Conservation (phyloP, 1,140 invertebrate genomes). For the Stratiolaelaps scimitus region DNA sequence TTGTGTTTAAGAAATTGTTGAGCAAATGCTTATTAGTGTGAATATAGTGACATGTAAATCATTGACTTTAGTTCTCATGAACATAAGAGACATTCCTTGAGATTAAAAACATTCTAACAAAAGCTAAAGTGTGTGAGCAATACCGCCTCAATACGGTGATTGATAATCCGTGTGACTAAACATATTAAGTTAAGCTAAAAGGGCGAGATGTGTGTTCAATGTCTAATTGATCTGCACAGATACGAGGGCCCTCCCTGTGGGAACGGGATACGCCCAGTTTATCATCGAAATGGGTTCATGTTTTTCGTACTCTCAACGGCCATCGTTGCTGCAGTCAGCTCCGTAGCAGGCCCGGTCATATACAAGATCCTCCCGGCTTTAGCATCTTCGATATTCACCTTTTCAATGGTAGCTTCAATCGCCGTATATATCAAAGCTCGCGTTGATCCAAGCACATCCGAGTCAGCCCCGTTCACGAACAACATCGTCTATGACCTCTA, state of each 20-base stretch:
- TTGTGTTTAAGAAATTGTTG: too few species aligned
- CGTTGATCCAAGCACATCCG: neutral
- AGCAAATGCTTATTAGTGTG: too few species aligned
- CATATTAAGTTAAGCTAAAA: neutral
- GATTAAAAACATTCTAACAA: neutral
- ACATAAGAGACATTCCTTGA: neutral
- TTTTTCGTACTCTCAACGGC: neutral
- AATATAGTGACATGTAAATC: too few species aligned
- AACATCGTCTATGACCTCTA: slow-evolving; percentile 11
- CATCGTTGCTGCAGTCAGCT: neutral
- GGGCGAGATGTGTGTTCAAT: neutral
- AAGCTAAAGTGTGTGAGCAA: neutral
- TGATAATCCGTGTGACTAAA: neutral
- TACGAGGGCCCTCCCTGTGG: neutral
- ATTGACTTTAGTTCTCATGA: neutral
- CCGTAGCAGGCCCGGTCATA: neutral
- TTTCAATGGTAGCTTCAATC: neutral
- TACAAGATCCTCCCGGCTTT: neutral
- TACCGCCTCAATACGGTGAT: neutral
- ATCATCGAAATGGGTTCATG: slow-evolving; percentile 2
- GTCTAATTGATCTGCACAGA: slow-evolving; percentile 1
- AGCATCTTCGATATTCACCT: neutral
- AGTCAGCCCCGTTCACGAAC: neutral
- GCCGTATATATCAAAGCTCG: neutral
- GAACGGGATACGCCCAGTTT: neutral